Base-by-base conservation (phyloP, 2,888 invertebrate species). In the Listrodromus nycthemerus region DNA sequence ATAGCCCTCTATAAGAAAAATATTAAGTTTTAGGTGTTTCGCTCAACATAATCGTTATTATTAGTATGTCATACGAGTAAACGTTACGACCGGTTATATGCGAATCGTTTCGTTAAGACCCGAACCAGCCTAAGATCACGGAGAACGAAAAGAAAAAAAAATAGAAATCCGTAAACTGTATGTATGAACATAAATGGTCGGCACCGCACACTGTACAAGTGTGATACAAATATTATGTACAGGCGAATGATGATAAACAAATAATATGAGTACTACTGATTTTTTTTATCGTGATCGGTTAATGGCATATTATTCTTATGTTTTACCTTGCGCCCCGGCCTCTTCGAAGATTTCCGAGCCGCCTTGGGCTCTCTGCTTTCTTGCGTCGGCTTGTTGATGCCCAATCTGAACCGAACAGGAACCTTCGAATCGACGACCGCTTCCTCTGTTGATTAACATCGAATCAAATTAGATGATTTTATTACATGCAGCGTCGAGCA, bases 311-410 rank as follows among this genome's bases (percentile, higher is more conserved):
- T 90, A 88, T 86, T 90, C 88, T 91, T 91, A 86, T 92, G 91
- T 77, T 92, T 92, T 89, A 91, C 91, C 92, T 92, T 92, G 76
- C 92, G 92, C 85, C 90, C 90, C 84, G 89, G 91, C 80, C 91
- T 90, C 81, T 92, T 92, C 77, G 91, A 88, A 86, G 90, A 80
- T 85, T 90, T 92, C 75, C 92, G 89, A 24, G 89, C 89, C 69
- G 86, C 82, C 77, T 92, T 92, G 16, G 90, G 80, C 37, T 92
- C 91, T 69, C 90, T 88, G 33, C 85, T 85, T 33, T 92, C 92
- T 87, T 92, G 91, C 48, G 88, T 61, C 80, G 89, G 87, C 82
- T 92, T 92, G 71, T 91, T 91, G 13, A 91, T 82, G 33, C 92
- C 92, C 75, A 90, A 80, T 82, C 90, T 86, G 82, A 90, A 87